Evolutionary conservation across 1,140 invertebrate species (phyloP), one percentile per base, ranked within the genome.

Genomic region (Mycetomoellerius zeteki): DNA sequence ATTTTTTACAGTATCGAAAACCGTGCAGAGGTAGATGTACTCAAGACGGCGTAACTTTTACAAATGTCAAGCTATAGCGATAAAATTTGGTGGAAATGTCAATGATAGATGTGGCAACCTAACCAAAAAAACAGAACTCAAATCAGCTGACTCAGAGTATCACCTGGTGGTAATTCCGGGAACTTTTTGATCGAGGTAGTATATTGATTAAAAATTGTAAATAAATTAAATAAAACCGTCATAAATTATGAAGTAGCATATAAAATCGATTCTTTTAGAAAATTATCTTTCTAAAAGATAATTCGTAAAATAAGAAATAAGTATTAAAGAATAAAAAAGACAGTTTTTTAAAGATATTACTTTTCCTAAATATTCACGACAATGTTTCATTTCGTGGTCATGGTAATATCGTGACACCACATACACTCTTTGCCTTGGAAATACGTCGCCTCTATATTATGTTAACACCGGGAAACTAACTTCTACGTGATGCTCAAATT

Each of bases 401-500:
- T 19, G 19, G 27, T 60, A 43, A 56, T 47, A 60, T 37, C 19
- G 19, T n/a, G 21, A 10, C 37, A 47, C 6, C n/a, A 47, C 33
- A 71, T 21, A 58, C 7, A 43, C 14, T 60, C 19, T 60, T 82
- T 73, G 12, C n/a, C 52, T 58, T 50, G n/a, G 54, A 81, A 71
- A 81, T 71, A 81, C 71, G 50, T 73, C 52, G 56, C 33, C 54
- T 73, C 24, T 73, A 50, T 75, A 62, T 75, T 75, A 84, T 50
- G 37, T 84, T 62, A 75, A n/a, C 71, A 60, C 27, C 24, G 37
- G 4, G 56, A 75, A 75, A 84, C 54, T 84, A 75, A 75, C 43
- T 84, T 84, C 71, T 62, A 75, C 43, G 54, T 75, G 24, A 73
- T 33, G 27, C 24, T 52, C 37, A 73, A 82, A 84, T 84, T 84